phyloP scores from a whole-genome alignment of 2,797 vertebrate genomes.

The Microtus obscurus region DNA sequence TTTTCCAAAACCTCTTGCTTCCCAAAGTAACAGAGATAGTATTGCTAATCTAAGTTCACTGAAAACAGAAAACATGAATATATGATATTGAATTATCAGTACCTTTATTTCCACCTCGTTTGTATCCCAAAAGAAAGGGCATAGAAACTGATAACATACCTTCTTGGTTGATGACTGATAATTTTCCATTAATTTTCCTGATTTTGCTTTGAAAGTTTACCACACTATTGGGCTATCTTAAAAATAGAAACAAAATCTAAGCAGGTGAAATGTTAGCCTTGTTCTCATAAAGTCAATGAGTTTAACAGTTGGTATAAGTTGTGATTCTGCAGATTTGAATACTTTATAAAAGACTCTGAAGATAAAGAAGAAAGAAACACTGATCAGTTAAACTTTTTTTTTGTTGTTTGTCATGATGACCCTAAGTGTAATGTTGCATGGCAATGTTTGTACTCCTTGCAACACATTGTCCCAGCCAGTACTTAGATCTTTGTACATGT shows the following conservation, averaged over 20 bases:
- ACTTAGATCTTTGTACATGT: background rate
- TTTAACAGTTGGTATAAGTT: background rate
- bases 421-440: background rate
- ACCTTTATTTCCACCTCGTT: background rate
- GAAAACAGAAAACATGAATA: background rate
- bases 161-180: background rate
- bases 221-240: background rate
- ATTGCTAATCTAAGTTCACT: background rate
- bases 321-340: background rate
- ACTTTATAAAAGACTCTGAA: background rate
- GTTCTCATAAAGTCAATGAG: background rate
- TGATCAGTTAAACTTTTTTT: background rate
- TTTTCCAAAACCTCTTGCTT: background rate
- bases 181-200: background rate
- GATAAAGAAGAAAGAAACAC: background rate
- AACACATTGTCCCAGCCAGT: background rate
- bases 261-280: background rate
- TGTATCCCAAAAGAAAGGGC: background rate
- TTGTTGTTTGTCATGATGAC: background rate
- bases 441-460: background rate
- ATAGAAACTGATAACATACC: background rate
- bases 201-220: background rate
- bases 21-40: background rate
- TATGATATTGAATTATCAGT: background rate
- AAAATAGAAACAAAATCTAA: slow-evolving; percentile 15